Evolutionary conservation across 2,797 vertebrate genomes (phyloP), one percentile per base, ranked within the genome.

Genomic region (Parambassis ranga): DNA sequence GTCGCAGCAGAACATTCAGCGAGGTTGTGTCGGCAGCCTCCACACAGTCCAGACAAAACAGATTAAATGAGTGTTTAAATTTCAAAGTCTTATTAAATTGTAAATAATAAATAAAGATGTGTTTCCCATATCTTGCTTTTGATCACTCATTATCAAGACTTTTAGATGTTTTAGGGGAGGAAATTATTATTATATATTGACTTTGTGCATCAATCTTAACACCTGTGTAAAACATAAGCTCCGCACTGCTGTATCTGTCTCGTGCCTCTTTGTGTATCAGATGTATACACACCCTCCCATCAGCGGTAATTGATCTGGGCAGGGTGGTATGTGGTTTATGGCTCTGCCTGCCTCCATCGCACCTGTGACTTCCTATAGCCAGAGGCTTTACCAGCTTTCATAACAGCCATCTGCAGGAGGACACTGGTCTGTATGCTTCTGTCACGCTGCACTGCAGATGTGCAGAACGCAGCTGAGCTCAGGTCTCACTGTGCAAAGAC

Each of bases 361-460:
- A 86, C 82, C 87, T 86, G 82, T 79, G 83, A 77, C 81, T 83
- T 81, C 71, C 53, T 69, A 35, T 52, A 67, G 83, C 87, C 61
- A 36, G 71, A 70, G 77, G 80, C 75, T 8, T 75, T 69, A 51
- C 22, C 41, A 19, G 49, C 61, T 76, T 74, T 74, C 52, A 68
- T 47, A 71, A 57, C 61, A 64, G 36, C 55, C 51, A 59, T 71
- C 70, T 73, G 50, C 49, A 72, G 60, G 44, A 26, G 37, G 55
- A 72, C 48, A 32, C 37, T 27, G 13, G 19, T 14, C 44, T 35
- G 15, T 26, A 32, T 10, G 42, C 43, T 63, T 65, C 28, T 65
- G 20, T 73, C 61, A 75, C 15, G 30, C 49, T 32, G 19, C 14
- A 63, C 23, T 39, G 10, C 19, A 47, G 36, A 62, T 13, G 39